Conservation (phyloP, 2,797 vertebrate species). For the Toxotes lorentzi region DNA sequence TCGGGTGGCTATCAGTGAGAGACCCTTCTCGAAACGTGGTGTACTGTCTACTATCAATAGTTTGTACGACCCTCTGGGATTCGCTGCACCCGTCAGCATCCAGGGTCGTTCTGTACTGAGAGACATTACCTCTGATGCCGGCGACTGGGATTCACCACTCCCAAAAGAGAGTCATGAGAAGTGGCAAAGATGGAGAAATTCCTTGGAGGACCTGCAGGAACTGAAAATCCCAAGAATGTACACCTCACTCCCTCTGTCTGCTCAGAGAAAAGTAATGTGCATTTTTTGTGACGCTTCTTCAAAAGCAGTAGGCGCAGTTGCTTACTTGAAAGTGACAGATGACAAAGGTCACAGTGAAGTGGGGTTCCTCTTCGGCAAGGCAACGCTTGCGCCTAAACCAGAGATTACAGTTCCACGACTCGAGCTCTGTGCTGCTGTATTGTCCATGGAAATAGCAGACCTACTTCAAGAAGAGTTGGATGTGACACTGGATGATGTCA, state of each 20-base stretch:
- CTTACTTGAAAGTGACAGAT: neutral
- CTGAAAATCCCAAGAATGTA: conserved; percentile 12
- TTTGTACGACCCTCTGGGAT: conserved; percentile 7
- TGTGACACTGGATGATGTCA: neutral
- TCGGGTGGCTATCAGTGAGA: neutral
- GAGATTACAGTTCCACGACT: conserved; percentile 21
- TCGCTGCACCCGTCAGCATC: conserved; percentile 5
- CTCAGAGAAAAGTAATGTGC: conserved; percentile 5
- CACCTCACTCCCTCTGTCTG: neutral
- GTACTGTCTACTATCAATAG: conserved; percentile 30
- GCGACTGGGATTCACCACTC: conserved; percentile 16
- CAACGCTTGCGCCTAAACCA: conserved; percentile 18
- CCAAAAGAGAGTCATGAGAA: neutral
- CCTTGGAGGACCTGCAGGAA: neutral
- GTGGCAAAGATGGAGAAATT: conserved; percentile 24
- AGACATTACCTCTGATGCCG: neutral
- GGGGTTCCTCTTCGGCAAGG: conserved; percentile 29
- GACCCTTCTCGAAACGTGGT: conserved; percentile 12
- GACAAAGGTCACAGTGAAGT: neutral
- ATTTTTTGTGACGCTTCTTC: conserved; percentile 20
- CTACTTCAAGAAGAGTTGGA: conserved; percentile 21
- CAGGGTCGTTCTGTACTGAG: neutral
- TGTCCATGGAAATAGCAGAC: conserved; percentile 22
- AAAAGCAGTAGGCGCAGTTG: neutral
- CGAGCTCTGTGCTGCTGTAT: conserved; percentile 19